Evolutionary conservation across 2,888 invertebrate species (phyloP), one percentile per base, ranked within the genome.

Genomic region (Cataglyphis rosenhaueri): DNA sequence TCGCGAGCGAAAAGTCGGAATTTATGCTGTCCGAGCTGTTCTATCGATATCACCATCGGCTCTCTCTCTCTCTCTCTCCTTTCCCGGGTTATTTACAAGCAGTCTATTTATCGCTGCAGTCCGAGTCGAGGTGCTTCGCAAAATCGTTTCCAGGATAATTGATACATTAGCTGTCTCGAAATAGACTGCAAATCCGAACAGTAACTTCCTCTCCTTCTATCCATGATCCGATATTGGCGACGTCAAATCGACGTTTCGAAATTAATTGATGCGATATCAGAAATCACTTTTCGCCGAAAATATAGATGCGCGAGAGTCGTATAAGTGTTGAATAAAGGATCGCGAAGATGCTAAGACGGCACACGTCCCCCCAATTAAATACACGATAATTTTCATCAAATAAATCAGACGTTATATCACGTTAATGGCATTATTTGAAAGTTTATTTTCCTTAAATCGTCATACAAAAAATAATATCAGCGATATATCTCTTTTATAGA

Each of bases 11-110:
- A 64, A 81, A 81, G 29, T 18, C 48, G 9, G 62, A 38, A 81
- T 74, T 81, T 71, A 81, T 74, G 52, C 59, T 74, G 81, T 79
- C 78, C 78, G 44, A 79, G 78, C 25, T 18, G 18, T 48, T 6
- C 21, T 41, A 59, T 78, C 70, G 70, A 79, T 78, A 32, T 21
- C 41, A 8, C 32, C 15, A 52, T 59, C 29, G 29, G 29, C 29
- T 29, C 25, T 48, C 68, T 29, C 44, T 44, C 25, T 29, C 35
- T 6, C 64, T 48, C 68, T 32, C 44, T 44, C 25, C 70, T 59
- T 70, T 61, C 25, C 44, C 70, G 9, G 18, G 8, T 18, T 61
- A 70, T 79, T 79, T 79, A 70, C 44, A 64, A 38, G 32, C 52
- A 18, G 9, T 32, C 44, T 70, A 70, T 79, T 71, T 71, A 71